Conservation (phyloP, 2,113 vertebrate genomes). For the Gobius niger region DNA sequence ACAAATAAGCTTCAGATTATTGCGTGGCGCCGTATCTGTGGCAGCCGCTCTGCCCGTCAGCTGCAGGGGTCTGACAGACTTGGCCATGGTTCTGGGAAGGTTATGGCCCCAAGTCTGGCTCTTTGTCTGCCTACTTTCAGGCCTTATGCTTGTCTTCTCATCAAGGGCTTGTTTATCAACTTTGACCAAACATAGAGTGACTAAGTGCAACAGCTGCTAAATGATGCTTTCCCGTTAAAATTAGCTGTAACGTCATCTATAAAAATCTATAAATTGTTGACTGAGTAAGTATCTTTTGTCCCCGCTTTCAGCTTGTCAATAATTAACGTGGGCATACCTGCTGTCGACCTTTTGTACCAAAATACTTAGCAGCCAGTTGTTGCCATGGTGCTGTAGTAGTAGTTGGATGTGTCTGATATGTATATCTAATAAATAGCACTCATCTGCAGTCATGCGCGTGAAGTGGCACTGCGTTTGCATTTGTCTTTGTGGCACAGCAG, state of each 20-base stretch:
- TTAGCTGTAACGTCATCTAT: constrained; percentile 44
- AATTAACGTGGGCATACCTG: constrained; percentile 77
- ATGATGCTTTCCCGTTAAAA: constrained; percentile 13
- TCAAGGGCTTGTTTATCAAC: constrained; percentile 11
- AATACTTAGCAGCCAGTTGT: constrained; percentile 79
- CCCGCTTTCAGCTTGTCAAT: constrained; percentile 64
- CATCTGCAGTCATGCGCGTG: constrained; percentile 29
- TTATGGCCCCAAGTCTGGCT: constrained; percentile 48
- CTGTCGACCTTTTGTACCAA: constrained; percentile 74
- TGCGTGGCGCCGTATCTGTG: constrained; percentile 37
- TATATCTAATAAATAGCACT: constrained; percentile 41
- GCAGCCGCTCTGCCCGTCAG: constrained; percentile 44
- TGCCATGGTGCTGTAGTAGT: constrained; percentile 64
- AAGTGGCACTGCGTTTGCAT: background rate
- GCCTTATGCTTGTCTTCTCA: constrained; percentile 25
- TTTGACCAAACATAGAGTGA: background rate
- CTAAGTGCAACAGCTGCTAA: background rate
- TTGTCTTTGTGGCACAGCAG: background rate
- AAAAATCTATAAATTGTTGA: background rate
- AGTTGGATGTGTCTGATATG: constrained; percentile 48
- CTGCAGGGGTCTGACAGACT: constrained; percentile 48
- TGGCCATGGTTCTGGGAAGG: constrained; percentile 58
- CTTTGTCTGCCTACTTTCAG: constrained; percentile 25
- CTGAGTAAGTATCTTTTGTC: constrained; percentile 42
- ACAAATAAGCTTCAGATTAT: constrained; percentile 60